Conservation (phyloP, 2,797 vertebrate species). For the Microctenopoma stevenorrisi region DNA sequence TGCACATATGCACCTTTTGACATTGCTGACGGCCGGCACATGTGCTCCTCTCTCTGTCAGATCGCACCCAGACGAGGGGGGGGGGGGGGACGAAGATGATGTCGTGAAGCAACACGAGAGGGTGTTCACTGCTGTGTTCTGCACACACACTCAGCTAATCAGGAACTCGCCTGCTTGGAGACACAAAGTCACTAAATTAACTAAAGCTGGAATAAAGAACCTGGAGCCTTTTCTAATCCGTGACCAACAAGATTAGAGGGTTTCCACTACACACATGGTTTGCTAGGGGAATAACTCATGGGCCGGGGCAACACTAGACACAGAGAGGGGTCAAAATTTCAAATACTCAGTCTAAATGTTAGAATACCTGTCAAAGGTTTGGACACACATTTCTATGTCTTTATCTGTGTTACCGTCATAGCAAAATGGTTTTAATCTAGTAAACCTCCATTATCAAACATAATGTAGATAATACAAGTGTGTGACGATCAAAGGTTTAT, state of each 20-base stretch:
- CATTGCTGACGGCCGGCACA: constrained; percentile 45
- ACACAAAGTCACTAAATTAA: constrained; percentile 71
- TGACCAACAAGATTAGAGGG: constrained; percentile 79
- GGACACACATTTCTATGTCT: no score
- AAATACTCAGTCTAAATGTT: no score
- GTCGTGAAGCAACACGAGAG: constrained; percentile 69
- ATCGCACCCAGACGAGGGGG: constrained; percentile 40
- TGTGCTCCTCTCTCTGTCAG: constrained; percentile 48
- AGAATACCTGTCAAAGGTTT: no score
- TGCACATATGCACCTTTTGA: constrained; percentile 64
- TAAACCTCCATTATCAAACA: no score
- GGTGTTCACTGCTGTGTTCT: constrained; percentile 65
- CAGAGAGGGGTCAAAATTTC: constrained; percentile 5
- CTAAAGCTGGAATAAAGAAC: constrained; percentile 76
- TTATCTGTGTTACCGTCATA: no score
- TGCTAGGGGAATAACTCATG: constrained; percentile 56
- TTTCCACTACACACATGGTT: constrained; percentile 62
- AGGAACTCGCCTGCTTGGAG: constrained; percentile 62
- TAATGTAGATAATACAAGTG: no score
- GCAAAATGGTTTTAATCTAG: no score
- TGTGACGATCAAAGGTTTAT: no score
- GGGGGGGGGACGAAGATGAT: constrained; percentile 49
- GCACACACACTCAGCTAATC: constrained; percentile 73
- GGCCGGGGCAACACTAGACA: constrained; percentile 14
- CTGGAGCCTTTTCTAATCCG: constrained; percentile 71